Conservation (phyloP, 1,140 invertebrate genomes). For the Piezodorus guildinii region DNA sequence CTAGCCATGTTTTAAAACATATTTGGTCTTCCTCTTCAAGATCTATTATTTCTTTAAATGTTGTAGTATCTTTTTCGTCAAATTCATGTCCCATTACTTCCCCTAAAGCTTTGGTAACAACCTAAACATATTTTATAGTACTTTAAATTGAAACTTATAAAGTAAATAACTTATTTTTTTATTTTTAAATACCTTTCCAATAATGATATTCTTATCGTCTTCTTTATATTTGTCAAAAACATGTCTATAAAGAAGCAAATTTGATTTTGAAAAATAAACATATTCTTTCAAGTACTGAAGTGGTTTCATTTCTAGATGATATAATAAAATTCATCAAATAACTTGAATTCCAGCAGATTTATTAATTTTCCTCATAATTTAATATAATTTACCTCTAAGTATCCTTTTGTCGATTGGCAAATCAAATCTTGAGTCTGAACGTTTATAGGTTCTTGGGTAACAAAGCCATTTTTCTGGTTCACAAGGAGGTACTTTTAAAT, state of each 20-base stretch:
- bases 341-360: not conserved
- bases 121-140: conserved; percentile 26
- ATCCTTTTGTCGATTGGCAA: not conserved
- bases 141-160: not conserved
- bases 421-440: not conserved
- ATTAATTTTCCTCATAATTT: not conserved
- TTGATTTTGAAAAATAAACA: conserved; percentile 13
- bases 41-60: conserved; percentile 38
- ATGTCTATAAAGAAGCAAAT: conserved; percentile 14
- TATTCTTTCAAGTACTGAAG: conserved; percentile 19
- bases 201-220: not conserved
- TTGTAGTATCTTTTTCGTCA: conserved; percentile 34
- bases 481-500: not conserved
- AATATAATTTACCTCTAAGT: not conserved
- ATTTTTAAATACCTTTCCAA: conserved; percentile 4
- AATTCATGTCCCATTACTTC: conserved; percentile 47
- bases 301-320: conserved; percentile 6
- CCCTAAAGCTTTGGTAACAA: conserved; percentile 41
- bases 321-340: not conserved
- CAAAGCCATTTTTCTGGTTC: conserved; percentile 16
- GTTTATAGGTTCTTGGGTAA: conserved; percentile 13
- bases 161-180: not conserved
- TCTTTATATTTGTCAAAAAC: conserved; percentile 17
- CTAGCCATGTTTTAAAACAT: conserved; percentile 52
- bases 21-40: conserved; percentile 39